Base-by-base conservation (phyloP, 2,113 vertebrate genomes). In the Hemiprocne comata region DNA sequence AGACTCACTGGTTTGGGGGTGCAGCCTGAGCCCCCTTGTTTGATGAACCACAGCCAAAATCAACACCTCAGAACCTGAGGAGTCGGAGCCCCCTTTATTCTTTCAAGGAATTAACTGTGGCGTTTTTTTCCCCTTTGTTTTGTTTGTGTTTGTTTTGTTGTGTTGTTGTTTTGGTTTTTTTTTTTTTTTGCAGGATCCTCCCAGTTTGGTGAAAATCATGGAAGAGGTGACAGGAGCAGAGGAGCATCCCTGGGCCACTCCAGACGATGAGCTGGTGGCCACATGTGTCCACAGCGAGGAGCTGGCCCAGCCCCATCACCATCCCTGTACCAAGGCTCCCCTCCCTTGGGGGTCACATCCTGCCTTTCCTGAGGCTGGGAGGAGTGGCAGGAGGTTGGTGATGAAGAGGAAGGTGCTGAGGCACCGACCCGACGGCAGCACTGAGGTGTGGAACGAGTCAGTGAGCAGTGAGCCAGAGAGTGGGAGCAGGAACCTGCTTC, bases 391-490 rank as follows among this genome's bases (percentile, higher is more conserved):
- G 77, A 95, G 54, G 70, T 28, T 94, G 74, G 69, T 93, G 9
- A 97, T 98, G 97, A 98, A 98, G 70, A 98, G 98, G 92, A 98
- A 98, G 40, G 98, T 98, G 82, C 91, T 98, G 69, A 94, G 98
- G 23, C 97, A 21, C 89, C 96, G 84, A 66, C 94, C 98, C 1
- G 96, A 83, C 1, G 98, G 98, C 33, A 89, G 90, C 29, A 96
- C 98, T 1, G 87, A 97, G 64, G 82, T 98, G 42, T 97, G 84
- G 0, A 90, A 98, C 2, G 97, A 98, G 55, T 97, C 97, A 0
- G 13, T 69, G 13, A 33, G 24, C 50, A 92, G 91, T 11, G 79
- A 94, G n/a, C 38, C 66, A 1, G 95, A 96, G 17, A 84, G 38
- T 1, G 33, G 65, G 70, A 77, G 72, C 60, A 61, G 75, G 72